These are phyloP conservation scores for Zoanthus sociatus DNA, from an alignment of 92 coral and sea anemone genomes.

Conservation along the genomic window DNA sequence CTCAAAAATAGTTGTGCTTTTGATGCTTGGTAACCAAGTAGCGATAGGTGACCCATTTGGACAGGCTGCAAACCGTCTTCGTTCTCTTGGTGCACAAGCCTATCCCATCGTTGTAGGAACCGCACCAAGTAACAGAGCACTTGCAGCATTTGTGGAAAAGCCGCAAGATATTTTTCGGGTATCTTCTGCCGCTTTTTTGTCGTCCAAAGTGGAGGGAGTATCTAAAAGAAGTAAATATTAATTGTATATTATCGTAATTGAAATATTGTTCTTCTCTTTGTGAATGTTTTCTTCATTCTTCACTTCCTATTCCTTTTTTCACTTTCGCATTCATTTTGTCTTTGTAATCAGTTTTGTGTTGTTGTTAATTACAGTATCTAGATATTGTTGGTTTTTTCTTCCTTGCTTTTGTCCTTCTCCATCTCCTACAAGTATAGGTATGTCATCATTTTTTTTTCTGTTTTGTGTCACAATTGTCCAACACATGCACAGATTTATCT, in stretches of 20 bases:
- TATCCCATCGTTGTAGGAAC: slow-evolving; percentile 51
- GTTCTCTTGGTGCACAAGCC: slow-evolving; percentile 44
- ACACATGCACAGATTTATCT: too few species aligned
- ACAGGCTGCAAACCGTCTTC: slow-evolving; percentile 58
- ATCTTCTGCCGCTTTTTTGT: slow-evolving; percentile 1
- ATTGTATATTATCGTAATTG: background rate
- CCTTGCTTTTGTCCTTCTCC: background rate
- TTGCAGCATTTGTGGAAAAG: slow-evolving; percentile 19
- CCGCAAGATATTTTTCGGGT: slow-evolving; percentile 43
- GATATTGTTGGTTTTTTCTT: background rate
- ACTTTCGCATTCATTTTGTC: background rate
- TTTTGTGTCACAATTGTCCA: too few species aligned
- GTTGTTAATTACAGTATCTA: too few species aligned
- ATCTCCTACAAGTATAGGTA: background rate
- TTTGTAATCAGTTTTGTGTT: background rate
- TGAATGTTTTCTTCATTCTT: background rate
- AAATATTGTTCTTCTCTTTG: background rate
- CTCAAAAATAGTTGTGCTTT: slow-evolving; percentile 28
- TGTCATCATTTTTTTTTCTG: too few species aligned
- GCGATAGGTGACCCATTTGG: slow-evolving; percentile 40
- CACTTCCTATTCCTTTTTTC: background rate
- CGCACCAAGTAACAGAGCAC: slow-evolving; percentile 3
- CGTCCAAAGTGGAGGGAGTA: background rate
- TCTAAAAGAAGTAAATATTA: slow-evolving; percentile 17
- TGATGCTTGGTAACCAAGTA: slow-evolving; percentile 17